Evolutionary conservation across 2,797 vertebrate genomes (phyloP), one percentile per base, ranked within the genome.

Genomic region (Melanotaenia pygmaea): DNA sequence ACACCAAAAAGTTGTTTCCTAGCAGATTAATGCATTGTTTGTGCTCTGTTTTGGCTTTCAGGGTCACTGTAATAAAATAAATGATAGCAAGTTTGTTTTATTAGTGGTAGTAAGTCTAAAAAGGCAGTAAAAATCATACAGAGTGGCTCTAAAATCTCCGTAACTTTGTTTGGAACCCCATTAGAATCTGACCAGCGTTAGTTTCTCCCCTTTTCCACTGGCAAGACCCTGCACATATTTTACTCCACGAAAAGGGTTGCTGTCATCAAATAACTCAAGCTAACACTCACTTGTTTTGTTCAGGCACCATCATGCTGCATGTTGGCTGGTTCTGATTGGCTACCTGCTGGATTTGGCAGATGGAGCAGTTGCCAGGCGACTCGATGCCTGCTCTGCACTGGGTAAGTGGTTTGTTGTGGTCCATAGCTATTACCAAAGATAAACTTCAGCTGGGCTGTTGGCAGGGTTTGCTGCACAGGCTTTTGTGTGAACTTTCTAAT

Each of bases 331-430:
- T 70, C 94, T 98, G 82, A 93, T 96, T 72, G 95, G 97, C 26
- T 98, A 98, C 89, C 94, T 98, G 61, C 90, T 98, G 73, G 96
- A 99, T 82, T 92, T 96, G 85, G 96, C 96, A 0, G 94, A 98
- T 2, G 96, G 96, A 35, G 95, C 97, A 0, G 96, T 98, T 72
- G 96, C 96, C 76, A 95, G 96, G 76, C 94, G 85, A 85, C 94
- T 98, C 16, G 70, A 94, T 8, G 94, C 96, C 60, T 98, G 96
- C 89, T 97, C 95, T 0, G 96, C 95, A 0, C 83, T 96, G 75
- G 97, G 97, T 98, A 88, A 96, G 97, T 93, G 75, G 40, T 76
- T 56, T 75, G 78, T 67, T 82, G 63, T 76, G 65, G 76, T 86
- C 77, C 72, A 38, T 58, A 67, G 81, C 82, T 79, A 67, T 80